These are phyloP conservation scores for Notocelia uddmanniana DNA, from an alignment of 2,888 invertebrate species.

Conservation along the genomic window DNA sequence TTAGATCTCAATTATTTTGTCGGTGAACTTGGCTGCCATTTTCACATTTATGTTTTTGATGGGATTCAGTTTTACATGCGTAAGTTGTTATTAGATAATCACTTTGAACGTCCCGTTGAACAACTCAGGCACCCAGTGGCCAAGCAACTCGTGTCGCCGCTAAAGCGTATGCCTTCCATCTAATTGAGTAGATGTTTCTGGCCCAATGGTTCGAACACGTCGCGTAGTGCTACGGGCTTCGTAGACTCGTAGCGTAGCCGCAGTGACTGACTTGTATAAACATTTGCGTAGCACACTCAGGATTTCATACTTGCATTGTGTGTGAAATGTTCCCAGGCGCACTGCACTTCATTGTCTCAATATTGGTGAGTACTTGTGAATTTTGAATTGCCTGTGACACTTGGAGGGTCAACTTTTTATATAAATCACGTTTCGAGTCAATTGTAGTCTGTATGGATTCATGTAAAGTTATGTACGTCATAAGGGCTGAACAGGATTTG, in stretches of 20 bases:
- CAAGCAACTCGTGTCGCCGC: conserved; percentile 67
- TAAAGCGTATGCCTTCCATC: conserved; percentile 79
- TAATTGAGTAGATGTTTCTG: conserved; percentile 81
- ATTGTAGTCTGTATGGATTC: too few species aligned
- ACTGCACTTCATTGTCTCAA: conserved; percentile 46
- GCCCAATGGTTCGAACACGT: conserved; percentile 72
- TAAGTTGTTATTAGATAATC: conserved; percentile 14
- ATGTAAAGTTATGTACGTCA: too few species aligned
- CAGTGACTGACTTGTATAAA: conserved; percentile 66
- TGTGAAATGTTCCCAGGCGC: conserved; percentile 52
- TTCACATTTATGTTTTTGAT: too few species aligned
- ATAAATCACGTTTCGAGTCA: too few species aligned
- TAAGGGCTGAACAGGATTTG: too few species aligned
- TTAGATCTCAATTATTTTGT: too few species aligned
- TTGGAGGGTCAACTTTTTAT: too few species aligned
- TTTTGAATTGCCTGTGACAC: too few species aligned
- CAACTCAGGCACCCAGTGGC: conserved; percentile 60
- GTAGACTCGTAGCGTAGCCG: conserved; percentile 61
- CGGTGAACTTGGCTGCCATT: not conserved
- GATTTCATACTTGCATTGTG: conserved; percentile 39
- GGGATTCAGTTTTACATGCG: too few species aligned
- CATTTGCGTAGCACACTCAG: conserved; percentile 59
- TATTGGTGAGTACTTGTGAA: not conserved
- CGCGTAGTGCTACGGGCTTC: conserved; percentile 67
- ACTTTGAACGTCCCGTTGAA: conserved; percentile 56